Conservation (phyloP, 2,888 invertebrate species). For the Zaprionus lineosus region DNA sequence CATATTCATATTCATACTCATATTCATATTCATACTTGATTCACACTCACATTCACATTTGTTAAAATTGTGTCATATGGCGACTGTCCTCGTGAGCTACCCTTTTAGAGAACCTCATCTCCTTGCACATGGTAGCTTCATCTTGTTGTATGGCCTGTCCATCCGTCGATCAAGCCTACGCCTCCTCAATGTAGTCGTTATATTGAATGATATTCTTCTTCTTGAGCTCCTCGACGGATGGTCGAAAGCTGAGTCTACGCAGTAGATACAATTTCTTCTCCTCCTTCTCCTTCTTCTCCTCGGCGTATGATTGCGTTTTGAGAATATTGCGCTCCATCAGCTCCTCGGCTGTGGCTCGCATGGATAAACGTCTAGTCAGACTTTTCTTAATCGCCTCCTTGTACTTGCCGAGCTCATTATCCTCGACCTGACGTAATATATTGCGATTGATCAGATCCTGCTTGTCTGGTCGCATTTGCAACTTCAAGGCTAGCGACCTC, state of each 20-base stretch:
- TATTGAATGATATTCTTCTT: slow-evolving; percentile 99
- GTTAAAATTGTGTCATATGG: slow-evolving; percentile 96
- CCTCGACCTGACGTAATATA: slow-evolving; percentile 94
- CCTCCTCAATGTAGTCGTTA: slow-evolving; percentile 99
- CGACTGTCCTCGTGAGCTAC: slow-evolving; percentile 99
- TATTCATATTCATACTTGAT: no score
- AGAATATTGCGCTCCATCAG: slow-evolving; percentile 98
- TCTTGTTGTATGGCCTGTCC: slow-evolving; percentile 99
- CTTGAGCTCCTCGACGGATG: slow-evolving; percentile 98
- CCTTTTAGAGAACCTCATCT: slow-evolving; percentile 99
- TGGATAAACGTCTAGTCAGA: slow-evolving; percentile 96
- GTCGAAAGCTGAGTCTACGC: slow-evolving; percentile 98
- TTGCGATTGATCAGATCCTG: slow-evolving; percentile 97
- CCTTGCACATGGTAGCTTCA: slow-evolving; percentile 99
- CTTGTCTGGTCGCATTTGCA: slow-evolving; percentile 94
- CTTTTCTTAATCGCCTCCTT: slow-evolving; percentile 97
- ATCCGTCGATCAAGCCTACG: slow-evolving; percentile 96
- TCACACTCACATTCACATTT: no score
- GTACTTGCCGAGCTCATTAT: slow-evolving; percentile 94
- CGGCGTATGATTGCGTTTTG: slow-evolving; percentile 97
- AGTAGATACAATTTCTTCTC: slow-evolving; percentile 97
- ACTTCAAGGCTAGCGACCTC: slow-evolving; percentile 97
- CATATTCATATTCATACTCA: no score
- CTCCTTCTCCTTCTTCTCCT: slow-evolving; percentile 97
- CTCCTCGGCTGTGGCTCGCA: slow-evolving; percentile 98